These are phyloP conservation scores for Scaptomyza cyrtandrae DNA, from an alignment of 2,888 invertebrate species.

Conservation along the genomic window DNA sequence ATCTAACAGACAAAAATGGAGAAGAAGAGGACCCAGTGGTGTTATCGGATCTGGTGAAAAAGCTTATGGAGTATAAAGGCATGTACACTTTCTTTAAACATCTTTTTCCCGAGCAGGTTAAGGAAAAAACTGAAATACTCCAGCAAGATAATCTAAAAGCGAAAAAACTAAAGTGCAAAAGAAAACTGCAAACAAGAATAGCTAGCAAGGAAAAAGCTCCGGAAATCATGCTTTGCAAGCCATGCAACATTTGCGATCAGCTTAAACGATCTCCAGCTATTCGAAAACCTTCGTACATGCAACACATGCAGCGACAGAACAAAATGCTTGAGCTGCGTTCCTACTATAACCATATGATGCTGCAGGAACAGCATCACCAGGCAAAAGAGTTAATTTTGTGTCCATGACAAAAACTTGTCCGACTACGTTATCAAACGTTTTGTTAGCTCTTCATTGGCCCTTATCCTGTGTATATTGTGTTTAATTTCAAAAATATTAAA, in stretches of 20 bases:
- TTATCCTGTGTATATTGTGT: conserved; percentile 5
- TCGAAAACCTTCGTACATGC: conserved; percentile 33
- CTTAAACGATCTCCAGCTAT: not conserved
- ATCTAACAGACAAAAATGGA: not conserved
- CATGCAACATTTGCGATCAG: conserved; percentile 11
- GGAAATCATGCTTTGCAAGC: not conserved
- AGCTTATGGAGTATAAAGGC: not conserved
- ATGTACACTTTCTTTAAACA: not conserved
- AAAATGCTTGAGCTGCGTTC: conserved; percentile 31
- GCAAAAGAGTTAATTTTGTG: not conserved
- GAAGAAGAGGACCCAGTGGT: not conserved
- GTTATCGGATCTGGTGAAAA: not conserved
- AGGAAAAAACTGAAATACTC: not conserved
- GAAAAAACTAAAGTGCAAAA: not conserved
- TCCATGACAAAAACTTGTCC: not conserved
- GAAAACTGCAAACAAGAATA: not conserved
- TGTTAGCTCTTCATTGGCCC: not conserved
- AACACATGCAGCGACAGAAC: conserved; percentile 25
- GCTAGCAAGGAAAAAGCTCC: not conserved
- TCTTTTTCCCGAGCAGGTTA: not conserved
- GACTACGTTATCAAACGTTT: not conserved
- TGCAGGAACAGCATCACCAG: not conserved
- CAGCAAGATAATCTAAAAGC: not conserved
- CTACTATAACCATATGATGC: conserved; percentile 39
- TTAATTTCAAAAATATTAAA: not conserved